phyloP scores from a whole-genome alignment of 1,140 invertebrate genomes.

The Diprion similis region DNA sequence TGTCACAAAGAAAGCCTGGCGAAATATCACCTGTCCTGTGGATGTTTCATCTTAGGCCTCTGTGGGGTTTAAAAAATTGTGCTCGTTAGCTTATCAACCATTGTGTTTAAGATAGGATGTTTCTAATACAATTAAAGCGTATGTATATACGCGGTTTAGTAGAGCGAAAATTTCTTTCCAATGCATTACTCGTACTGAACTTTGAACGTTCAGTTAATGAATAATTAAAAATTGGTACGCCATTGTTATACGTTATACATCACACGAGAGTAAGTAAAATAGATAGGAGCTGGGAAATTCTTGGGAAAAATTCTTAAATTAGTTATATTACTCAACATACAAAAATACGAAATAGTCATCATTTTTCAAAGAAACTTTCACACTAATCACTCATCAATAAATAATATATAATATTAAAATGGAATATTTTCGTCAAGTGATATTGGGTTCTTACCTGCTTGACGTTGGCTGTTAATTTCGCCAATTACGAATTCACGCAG shows the following conservation, averaged over 20 bases:
- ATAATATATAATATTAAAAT: background rate
- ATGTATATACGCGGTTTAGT: background rate
- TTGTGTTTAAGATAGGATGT: background rate
- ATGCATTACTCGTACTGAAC: too few relatives aligned
- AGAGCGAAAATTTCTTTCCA: too few relatives aligned
- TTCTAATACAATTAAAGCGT: background rate
- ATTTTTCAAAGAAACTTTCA: background rate
- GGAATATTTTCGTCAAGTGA: background rate
- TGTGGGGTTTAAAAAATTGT: background rate
- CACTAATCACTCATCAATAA: background rate
- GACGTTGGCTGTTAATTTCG: conserved; percentile 53
- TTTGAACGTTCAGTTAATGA: too few relatives aligned
- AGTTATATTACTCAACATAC: too few relatives aligned
- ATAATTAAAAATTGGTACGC: too few relatives aligned
- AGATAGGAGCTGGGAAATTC: too few relatives aligned
- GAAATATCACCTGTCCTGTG: conserved; percentile 3
- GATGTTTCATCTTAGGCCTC: conserved; percentile 9
- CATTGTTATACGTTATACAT: too few relatives aligned
- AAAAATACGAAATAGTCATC: too few relatives aligned
- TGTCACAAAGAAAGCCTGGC: background rate
- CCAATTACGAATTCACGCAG: conserved; percentile 75
- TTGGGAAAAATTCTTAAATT: background rate
- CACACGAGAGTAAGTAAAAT: too few relatives aligned
- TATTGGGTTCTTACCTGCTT: background rate
- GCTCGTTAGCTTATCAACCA: background rate